Conservation (phyloP, 2,113 vertebrate genomes). For the Spilogale gracilis region DNA sequence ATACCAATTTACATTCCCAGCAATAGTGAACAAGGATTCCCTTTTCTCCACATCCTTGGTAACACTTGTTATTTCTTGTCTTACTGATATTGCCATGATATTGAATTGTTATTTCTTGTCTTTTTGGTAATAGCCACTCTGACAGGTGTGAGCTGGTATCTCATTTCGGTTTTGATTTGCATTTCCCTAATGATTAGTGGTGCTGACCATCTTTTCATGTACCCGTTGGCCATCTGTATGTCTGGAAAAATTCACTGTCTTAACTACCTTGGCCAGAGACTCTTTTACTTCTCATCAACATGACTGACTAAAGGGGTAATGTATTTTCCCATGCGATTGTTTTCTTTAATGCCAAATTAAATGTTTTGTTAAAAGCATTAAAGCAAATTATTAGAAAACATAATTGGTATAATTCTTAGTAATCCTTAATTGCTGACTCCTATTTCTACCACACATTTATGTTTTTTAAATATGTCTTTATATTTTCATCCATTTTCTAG, state of each 20-base stretch:
- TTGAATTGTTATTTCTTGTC: neutral
- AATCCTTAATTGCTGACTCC: neutral
- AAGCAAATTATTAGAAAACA: conserved; percentile 25
- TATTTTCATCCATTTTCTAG: neutral
- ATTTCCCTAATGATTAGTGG: neutral
- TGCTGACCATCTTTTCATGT: neutral
- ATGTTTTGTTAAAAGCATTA: conserved; percentile 20
- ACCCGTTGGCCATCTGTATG: neutral
- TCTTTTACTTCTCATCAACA: neutral
- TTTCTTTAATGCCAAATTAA: conserved; percentile 24
- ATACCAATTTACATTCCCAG: neutral
- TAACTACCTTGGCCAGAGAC: neutral
- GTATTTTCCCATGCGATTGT: neutral
- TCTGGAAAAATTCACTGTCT: neutral
- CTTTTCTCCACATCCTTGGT: neutral
- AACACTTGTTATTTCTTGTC: neutral
- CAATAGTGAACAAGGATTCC: neutral
- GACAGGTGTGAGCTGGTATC: neutral
- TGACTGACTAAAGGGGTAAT: neutral
- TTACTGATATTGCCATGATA: neutral
- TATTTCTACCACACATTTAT: neutral
- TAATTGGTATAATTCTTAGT: neutral
- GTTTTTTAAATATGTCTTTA: neutral
- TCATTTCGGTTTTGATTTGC: neutral
- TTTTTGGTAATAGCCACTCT: neutral